Base-by-base conservation (phyloP, 2,797 vertebrate genomes). In the Xenentodon cancila region DNA sequence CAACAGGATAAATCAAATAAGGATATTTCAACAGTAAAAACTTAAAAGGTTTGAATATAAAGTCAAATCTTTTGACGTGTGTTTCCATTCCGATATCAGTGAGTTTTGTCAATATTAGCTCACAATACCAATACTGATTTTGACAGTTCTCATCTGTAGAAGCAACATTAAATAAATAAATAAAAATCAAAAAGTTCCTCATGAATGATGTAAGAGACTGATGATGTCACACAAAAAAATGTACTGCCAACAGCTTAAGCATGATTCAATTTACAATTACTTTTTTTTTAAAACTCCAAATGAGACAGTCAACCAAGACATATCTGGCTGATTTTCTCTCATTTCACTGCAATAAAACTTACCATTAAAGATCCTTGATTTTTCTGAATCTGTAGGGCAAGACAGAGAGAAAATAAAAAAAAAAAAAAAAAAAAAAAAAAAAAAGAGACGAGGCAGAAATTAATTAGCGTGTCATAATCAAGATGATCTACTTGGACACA, bases 401-500 rank as follows among this genome's bases (percentile, higher is more conserved):
- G 81, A 84, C 53, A 85, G 73, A 88, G 32, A n/a, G n/a, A n/a
- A n/a, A n/a, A n/a, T n/a, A n/a, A n/a, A n/a, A n/a, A n/a, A n/a
- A n/a, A n/a, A n/a, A n/a, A n/a, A 19, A 17, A 37, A 21, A 18
- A 58, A 21, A 30, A 62, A 64, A 81, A 78, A 64, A 64, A 81
- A 78, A 66, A 77, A 19, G 68, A 77, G 76, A 80, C 88, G 86
- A 88, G 93, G 95, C 94, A 94, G 96, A 95, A 96, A 96, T 96
- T 97, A 99, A 98, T 99, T 99, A 99, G 97, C 93, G 95, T 96
- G 96, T 98, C 96, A 98, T 97, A 98, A 98, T 98, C 96, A 98
- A 97, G 96, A 96, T 93, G 93, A 95, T 96, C 94, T 96, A 96
- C 95, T 96, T 96, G 95, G 96, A 97, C 96, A 98, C 95, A 96